Conservation (phyloP, 1,140 invertebrate genomes). For the Chironomus striatipennis region DNA sequence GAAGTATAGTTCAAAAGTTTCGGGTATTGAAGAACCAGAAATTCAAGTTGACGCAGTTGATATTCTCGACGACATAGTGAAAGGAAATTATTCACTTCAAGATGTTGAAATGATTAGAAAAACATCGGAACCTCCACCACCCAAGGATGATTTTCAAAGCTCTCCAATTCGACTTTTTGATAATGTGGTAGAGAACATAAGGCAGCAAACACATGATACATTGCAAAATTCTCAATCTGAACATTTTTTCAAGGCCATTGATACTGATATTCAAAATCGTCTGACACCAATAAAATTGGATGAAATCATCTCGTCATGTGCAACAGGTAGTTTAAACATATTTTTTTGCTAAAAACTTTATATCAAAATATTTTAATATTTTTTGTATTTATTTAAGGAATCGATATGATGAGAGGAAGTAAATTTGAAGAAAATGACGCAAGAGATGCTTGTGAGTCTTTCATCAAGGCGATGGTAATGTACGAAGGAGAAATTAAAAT, state of each 20-base stretch:
- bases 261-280: neutral
- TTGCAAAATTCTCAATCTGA: neutral
- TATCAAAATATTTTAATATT: no score
- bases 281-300: neutral
- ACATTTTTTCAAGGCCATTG: neutral
- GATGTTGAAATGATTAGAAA: neutral
- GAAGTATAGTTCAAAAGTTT: neutral
- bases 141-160: neutral
- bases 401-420: neutral
- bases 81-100: neutral
- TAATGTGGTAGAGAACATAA: neutral
- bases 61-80: neutral
- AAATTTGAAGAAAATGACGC: neutral
- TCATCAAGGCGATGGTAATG: neutral
- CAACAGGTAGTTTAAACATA: neutral
- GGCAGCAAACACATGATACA: neutral
- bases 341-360: no score
- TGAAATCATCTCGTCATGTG: neutral
- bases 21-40: neutral
- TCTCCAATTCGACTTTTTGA: neutral
- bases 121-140: neutral
- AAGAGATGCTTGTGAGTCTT: neutral
- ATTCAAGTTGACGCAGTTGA: neutral
- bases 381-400: neutral
- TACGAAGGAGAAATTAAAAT: neutral